Base-by-base conservation (phyloP, 2,113 vertebrate genomes). In the Silurus meridionalis region DNA sequence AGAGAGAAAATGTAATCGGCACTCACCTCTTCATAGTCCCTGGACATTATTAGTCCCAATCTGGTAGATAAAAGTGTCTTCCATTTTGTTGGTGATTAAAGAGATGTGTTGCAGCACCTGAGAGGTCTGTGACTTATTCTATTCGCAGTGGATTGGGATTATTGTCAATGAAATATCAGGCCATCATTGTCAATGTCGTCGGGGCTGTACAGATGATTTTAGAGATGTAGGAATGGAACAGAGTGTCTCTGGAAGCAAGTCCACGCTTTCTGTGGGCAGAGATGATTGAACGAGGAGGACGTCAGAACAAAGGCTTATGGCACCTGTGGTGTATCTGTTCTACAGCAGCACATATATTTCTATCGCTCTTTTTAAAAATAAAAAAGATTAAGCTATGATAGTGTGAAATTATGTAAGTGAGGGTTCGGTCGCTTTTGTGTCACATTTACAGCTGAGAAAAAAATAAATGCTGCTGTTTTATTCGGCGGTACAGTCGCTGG, bases 21-120 rank as follows among this genome's bases (percentile, higher is more conserved):
- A 90, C 92, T 75, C 91, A 95, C 95, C 94, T 95, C 95, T 94
- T 95, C 95, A 95, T 95, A 94, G 92, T 92, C 93, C 91, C 92
- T 94, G 94, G 94, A 91, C 95, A 95, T 95, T 93, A 90, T 95
- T 93, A 91, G 92, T 94, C 89, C 92, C 88, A 94, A 92, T 85
- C 80, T 91, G 66, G 92, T 83, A 85, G 86, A 60, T 91, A 91
- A 89, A 86, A 83, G 91, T 66, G 77, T 83, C 88, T 91, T 94
- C 94, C 94, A 95, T 95, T 89, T 95, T 94, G 93, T 91, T 84
- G 81, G 77, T 78, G 90, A 94, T 93, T 89, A 93, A 37, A 90
- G 89, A 88, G 90, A 89, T 84, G 86, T 91, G 87, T 88, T 89
- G 90, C 87, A 83, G 88, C 86, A 86, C 74, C 88, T 90, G 90